These are phyloP conservation scores for Isurus oxyrinchus DNA, from an alignment of 2,113 vertebrate genomes.

Conservation along the genomic window DNA sequence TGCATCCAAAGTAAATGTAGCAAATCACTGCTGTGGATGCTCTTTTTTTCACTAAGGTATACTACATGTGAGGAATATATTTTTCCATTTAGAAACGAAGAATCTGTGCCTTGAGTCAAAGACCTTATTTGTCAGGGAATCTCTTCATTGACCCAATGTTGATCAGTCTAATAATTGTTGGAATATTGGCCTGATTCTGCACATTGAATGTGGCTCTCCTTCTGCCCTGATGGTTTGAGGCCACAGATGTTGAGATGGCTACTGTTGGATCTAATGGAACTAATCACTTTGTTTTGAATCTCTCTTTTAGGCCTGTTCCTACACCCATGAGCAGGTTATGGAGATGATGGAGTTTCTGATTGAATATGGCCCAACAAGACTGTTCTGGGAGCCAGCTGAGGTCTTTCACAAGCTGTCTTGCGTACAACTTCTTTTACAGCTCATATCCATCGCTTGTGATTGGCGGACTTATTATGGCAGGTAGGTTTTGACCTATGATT, in stretches of 20 bases:
- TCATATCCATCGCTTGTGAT: slow-evolving; percentile 94
- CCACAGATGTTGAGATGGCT: background rate
- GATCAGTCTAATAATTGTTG: background rate
- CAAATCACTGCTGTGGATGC: background rate
- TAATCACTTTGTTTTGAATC: background rate
- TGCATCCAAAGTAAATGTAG: background rate
- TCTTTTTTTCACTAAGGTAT: background rate
- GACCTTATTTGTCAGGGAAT: background rate
- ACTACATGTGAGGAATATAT: background rate
- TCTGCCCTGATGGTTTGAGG: background rate
- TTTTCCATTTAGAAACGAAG: background rate
- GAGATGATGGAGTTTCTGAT: slow-evolving; percentile 99
- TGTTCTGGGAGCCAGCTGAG: slow-evolving; percentile 97
- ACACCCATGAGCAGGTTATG: slow-evolving; percentile 91
- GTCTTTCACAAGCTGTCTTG: slow-evolving; percentile 94
- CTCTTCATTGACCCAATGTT: background rate
- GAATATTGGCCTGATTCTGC: background rate
- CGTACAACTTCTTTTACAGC: slow-evolving; percentile 90
- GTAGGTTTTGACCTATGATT: slow-evolving; percentile 51
- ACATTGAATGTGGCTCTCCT: background rate
- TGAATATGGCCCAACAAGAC: slow-evolving; percentile 82
- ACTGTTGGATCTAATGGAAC: background rate
- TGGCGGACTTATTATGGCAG: slow-evolving; percentile 98
- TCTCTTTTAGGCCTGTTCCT: slow-evolving; percentile 76
- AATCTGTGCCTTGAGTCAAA: background rate